phyloP scores from a whole-genome alignment of 2,113 vertebrate species.

The Ammodytes dubius region DNA sequence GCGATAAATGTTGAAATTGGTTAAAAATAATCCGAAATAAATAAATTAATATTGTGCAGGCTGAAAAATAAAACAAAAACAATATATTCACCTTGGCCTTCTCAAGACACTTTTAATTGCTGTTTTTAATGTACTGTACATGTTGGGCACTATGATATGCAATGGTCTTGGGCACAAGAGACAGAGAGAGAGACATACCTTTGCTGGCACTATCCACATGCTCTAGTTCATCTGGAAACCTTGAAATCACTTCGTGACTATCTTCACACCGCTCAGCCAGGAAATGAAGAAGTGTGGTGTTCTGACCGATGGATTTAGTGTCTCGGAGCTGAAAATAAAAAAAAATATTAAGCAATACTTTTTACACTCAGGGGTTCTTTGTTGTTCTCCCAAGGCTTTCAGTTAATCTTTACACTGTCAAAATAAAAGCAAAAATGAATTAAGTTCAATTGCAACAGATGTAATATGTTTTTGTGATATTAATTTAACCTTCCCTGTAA shows the following conservation, averaged over 20 bases:
- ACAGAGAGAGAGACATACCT: slow-evolving; percentile 84
- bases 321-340: slow-evolving; percentile 89
- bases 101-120: neutral
- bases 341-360: neutral
- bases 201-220: slow-evolving; percentile 95
- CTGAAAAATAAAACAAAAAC: neutral
- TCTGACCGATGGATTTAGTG: slow-evolving; percentile 94
- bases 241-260: slow-evolving; percentile 87
- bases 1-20: slow-evolving; percentile 13
- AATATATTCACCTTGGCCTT: neutral
- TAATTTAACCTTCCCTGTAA: too few species aligned
- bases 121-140: neutral
- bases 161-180: neutral
- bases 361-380: neutral
- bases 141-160: neutral
- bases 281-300: slow-evolving; percentile 93
- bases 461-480: too few species aligned
- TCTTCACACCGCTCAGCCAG: slow-evolving; percentile 94
- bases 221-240: slow-evolving; percentile 94
- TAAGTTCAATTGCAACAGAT: too few species aligned
- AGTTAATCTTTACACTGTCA: too few species aligned
- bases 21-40: neutral
- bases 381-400: too few species aligned
- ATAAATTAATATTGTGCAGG: neutral
- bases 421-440: too few species aligned